Base-by-base conservation (phyloP, 2,888 invertebrate species). In the Stenoptilia bipunctidactyla region DNA sequence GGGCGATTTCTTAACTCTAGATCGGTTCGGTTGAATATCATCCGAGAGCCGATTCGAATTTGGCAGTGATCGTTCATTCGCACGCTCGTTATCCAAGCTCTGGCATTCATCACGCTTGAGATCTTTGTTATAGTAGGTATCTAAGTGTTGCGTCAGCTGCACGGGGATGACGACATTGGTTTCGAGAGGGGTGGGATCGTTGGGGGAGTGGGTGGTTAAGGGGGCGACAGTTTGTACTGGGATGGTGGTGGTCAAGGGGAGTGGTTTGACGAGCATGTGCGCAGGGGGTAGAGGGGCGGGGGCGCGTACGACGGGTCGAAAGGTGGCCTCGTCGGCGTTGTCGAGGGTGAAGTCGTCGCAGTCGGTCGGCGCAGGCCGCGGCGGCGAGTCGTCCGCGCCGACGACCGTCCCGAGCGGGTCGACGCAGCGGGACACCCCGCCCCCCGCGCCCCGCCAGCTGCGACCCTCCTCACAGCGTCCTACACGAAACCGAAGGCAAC, bases 401-500 rank as follows among this genome's bases (percentile, higher is more conserved):
- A 88, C 88, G 52, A 92, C 92, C 44, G 90, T 90, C 55, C 92
- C 92, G 64, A 90, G 74, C 40, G 92, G 92, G 80, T 90, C 92
- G 60, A 93, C 92, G 50, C 91, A 89, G 72, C 89, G 89, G 61
- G 86, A 86, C 63, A 90, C 86, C 74, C 38, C 45, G 45, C 48
- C 48, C 20, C 20, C 20, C 20, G 20, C 20, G 20, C 80, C 80
- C 87, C 89, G 89, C 91, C 90, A 89, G 87, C 89, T 90, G 67
- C 41, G 3, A 8, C 8, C 20, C 20, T 8, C 20, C 34, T 55
- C 54, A 48, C 53, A 37, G 77, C 79, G 87, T 89, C 89, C 90
- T 90, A 89, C 87, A 89, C 89, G 66, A 73, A 92, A 91, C 92
- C 92, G 91, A 90, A 90, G 92, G 92, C 92, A 90, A 89, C 89